A percentile compares a stretch with the other conserved stretches of the same genome.
Evolutionary conservation across 2,113 vertebrate genomes (phyloP).

Genomic region (Nothocercus nigrocapillus): DNA sequence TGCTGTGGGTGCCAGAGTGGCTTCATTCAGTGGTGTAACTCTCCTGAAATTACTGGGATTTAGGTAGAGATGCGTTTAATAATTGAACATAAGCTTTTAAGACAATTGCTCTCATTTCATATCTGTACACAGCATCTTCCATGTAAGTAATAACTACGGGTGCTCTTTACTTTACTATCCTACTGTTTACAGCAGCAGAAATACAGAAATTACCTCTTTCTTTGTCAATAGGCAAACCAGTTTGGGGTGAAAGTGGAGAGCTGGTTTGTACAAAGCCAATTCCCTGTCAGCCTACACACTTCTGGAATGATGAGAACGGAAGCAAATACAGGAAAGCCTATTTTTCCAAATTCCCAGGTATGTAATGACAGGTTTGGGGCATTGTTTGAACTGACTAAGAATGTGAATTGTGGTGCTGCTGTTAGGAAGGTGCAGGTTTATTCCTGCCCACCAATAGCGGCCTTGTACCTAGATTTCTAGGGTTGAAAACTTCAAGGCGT

Average conservation of each 20-base stretch:
- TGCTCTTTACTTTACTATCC: background rate
- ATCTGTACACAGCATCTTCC: background rate
- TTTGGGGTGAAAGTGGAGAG: conserved; percentile 96
- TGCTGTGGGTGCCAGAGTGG: background rate
- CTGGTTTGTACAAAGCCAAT: conserved; percentile 93
- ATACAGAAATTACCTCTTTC: background rate
- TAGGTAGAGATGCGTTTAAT: background rate
- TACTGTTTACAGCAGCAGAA: background rate
- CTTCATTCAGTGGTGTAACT: background rate
- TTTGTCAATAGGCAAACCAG: conserved; percentile 82
- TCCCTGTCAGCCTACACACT: conserved; percentile 94
- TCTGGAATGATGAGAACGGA: conserved; percentile 95
- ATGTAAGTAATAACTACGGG: too few relatives aligned
- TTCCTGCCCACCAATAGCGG: background rate
- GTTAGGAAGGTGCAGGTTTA: background rate
- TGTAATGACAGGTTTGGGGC: background rate
- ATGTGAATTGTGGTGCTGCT: background rate
- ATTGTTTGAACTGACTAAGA: background rate
- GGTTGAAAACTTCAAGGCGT: accelerated
- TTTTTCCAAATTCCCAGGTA: conserved; percentile 92
- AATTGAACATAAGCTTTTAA: background rate
- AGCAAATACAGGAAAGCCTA: conserved; percentile 96
- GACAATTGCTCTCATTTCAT: background rate
- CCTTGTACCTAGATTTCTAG: background rate
- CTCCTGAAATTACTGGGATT: background rate